A percentile compares a stretch with the other conserved stretches of the same genome.
Conservation (phyloP, 2,797 vertebrate genomes). For the Danio aesculapii region DNA sequence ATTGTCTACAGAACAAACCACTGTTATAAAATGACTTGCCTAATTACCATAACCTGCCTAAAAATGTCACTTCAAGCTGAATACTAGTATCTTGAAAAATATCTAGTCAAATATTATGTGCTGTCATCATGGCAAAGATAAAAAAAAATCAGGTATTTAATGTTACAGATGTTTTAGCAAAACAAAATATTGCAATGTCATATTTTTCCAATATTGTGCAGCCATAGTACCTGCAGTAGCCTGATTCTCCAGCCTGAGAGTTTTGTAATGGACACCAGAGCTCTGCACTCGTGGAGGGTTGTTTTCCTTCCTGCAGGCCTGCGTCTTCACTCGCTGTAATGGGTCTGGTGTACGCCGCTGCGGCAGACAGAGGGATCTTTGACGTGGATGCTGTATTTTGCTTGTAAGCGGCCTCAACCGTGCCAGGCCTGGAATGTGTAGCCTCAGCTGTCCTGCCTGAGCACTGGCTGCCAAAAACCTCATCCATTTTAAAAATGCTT, state of each 20-base stretch:
- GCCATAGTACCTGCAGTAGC: constrained; percentile 22
- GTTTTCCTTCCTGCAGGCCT: constrained; percentile 40
- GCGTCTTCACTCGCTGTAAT: constrained; percentile 69
- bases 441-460: constrained; percentile 53
- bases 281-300: constrained; percentile 33
- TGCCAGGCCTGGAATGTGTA: constrained; percentile 70
- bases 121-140: too few relatives aligned
- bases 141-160: too few relatives aligned
- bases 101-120: too few relatives aligned
- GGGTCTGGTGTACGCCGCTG: constrained; percentile 73
- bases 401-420: constrained; percentile 67
- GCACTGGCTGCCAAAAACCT: constrained; percentile 51
- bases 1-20: too few relatives aligned
- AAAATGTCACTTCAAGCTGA: too few relatives aligned
- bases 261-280: constrained; percentile 42
- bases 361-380: constrained; percentile 62
- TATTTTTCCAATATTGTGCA: too few relatives aligned
- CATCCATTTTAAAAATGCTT: constrained; percentile 48
- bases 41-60: too few relatives aligned
- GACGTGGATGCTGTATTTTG: constrained; percentile 47
- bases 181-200: too few relatives aligned
- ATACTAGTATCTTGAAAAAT: too few relatives aligned
- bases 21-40: too few relatives aligned
- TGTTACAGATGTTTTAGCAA: too few relatives aligned
- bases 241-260: constrained; percentile 1